Evolutionary conservation across 1,140 invertebrate species (phyloP), one percentile per base, ranked within the genome.

Genomic region (Tribolium madens): DNA sequence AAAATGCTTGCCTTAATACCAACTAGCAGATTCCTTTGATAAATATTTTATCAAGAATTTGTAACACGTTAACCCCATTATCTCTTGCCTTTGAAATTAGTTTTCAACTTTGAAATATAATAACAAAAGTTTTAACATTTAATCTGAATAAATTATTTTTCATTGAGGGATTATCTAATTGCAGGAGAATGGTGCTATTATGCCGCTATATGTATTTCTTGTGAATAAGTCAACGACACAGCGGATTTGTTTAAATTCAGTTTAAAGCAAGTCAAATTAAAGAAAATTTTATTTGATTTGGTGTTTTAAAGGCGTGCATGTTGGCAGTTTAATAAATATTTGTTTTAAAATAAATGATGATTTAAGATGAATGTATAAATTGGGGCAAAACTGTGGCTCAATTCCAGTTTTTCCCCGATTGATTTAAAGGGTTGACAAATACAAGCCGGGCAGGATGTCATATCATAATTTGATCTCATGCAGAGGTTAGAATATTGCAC

Each of bases 361-460:
- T 53, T 53, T 53, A 53, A 53, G 7, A 7, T 7, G 14, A 52
- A n/a, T n/a, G n/a, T n/a, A n/a, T n/a, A n/a, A n/a, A n/a, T n/a
- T n/a, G 3, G 26, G 3, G 18, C 26, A 21, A n/a, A 13, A n/a
- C 18, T 18, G 18, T 6, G 53, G 3, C 3, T 4, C 21, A 5
- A 1, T 0, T 26, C 21, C 21, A 26, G 21, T 26, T 26, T 60
- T 13, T 21, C 18, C 18, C 18, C 9, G 13, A 18, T 0, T n/a
- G 26, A 33, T 57, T 18, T 64, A 33, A 64, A 64, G 57, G 57
- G 57, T 80, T 53, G 79, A 80, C 76, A 80, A 80, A 80, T 78
- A 80, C 52, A 80, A 80, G 79, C 79, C 79, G 76, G 79, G 79
- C 79, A 80, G 79, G 76, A 69, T 73, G 9, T 47, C 9, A 70